Base-by-base conservation (phyloP, 2,797 vertebrate species). In the Mus minutoides region DNA sequence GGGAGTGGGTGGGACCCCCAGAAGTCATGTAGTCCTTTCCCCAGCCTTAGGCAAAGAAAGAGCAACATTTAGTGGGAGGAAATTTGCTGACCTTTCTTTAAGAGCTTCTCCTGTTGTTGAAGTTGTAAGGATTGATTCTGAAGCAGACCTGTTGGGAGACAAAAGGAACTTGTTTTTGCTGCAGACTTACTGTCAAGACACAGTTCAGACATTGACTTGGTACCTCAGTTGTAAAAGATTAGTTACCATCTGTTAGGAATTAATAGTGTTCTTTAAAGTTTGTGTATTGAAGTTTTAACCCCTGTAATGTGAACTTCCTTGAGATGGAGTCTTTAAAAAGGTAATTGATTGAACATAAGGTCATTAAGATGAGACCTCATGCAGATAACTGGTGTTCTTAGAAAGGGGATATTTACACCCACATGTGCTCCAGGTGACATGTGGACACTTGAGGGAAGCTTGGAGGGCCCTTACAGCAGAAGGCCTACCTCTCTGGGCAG, bases 31-130 rank as follows among this genome's bases (percentile, higher is more conserved):
- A 37, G 96, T 91, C 87, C 64, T 90, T 77, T 60, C 76, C 83
- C 52, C 22, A 67, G 88, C 78, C 80, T 95, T 75, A 69, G 89
- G 80, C 56, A 64, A 52, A 71, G 77, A 88, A 89, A 92, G 80
- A 93, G 91, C 17, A 90, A 0, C 37, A 56, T 43, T 97, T 97
- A 98, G 94, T 94, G 85, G 96, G 97, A 97, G 64, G 97, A 96
- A 98, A 67, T 98, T 92, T 97, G 97, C 98, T 99, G 98, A 98
- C 98, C 98, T 98, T 98, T 98, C 94, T 96, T 97, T 88, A 90
- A 96, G 0, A 10, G 58, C 8, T 8, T 91, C 96, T 98, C 96
- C 92, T 94, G 97, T 64, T 49, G 78, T 84, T 90, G 96, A 93
- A 6, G 12, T 34, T 97, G 49, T 6, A 49, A 75, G 60, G 77